Evolutionary conservation across 2,797 vertebrate species (phyloP), one percentile per base, ranked within the genome.

Genomic region (Knipowitschia caucasica): DNA sequence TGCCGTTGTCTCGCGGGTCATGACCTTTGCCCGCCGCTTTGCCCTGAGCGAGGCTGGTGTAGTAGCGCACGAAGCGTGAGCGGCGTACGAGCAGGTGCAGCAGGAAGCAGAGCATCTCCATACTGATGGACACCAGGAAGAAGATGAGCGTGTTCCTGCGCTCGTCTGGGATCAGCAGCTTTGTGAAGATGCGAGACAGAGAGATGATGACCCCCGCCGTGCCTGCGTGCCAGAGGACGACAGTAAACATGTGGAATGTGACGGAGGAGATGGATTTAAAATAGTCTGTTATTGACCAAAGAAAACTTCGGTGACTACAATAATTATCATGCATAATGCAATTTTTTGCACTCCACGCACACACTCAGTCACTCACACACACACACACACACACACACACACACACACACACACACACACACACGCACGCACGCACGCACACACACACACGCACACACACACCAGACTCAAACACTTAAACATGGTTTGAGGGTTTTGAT

Each of bases 151-250:
- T 99, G 89, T 95, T 96, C 74, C 90, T 92, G 62, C 90, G 92
- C 78, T 98, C 95, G 0, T 94, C 91, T 0, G 80, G 80, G 71
- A 99, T 91, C 75, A 98, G 88, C 63, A 98, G 89, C 86, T 98
- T 98, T 74, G 96, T 99, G 86, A 99, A 95, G 88, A 99, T 98
- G 31, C 96, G 94, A 40, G 94, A 98, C 53, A 98, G 90, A 0
- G 96, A 98, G 78, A 96, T 95, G 81, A 98, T 96, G 55, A 98
- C 96, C 0, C 96, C 96, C 0, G 96, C 96, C 0, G 95, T 98
- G 73, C 96, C 96, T 98, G 82, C 14, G 4, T 17, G 9, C 39
- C 50, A 29, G 1, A 53, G 24, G 15, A 33, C 18, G 35, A 20
- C 30, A 20, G 9, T 35, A 18, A 20, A 2, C 9, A 50, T 12